Percentiles rank a stretch among this genome's conserved stretches.
phyloP scores from a whole-genome alignment of 2,888 invertebrate species.

The Ceriagrion tenellum region DNA sequence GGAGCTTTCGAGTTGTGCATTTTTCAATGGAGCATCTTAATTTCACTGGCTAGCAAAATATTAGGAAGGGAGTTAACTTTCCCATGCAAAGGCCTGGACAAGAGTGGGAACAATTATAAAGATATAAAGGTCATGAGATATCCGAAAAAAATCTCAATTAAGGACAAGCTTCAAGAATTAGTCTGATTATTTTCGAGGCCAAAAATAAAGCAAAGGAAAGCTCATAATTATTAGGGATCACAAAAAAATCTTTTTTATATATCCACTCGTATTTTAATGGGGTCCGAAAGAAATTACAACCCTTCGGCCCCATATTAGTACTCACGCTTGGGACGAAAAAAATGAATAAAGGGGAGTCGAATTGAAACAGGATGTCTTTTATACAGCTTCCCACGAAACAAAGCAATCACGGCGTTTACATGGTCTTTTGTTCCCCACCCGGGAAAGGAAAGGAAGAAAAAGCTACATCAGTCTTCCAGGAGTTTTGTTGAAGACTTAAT shows the following conservation, averaged over 20 bases:
- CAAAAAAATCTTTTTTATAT: conserved; percentile 29
- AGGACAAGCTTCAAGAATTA: conserved; percentile 23
- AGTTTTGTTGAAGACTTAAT: conserved; percentile 67
- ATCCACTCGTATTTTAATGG: conserved; percentile 35
- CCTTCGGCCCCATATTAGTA: conserved; percentile 51
- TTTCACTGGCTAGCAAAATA: neutral
- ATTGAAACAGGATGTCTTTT: conserved; percentile 64
- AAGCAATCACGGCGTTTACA: conserved; percentile 67
- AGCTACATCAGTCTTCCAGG: conserved; percentile 62
- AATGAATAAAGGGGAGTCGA: conserved; percentile 30
- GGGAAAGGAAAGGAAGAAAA: conserved; percentile 50
- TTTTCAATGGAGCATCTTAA: neutral
- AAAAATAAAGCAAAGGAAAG: conserved; percentile 29
- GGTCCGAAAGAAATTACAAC: conserved; percentile 22
- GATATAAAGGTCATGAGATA: conserved; percentile 1
- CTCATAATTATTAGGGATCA: neutral
- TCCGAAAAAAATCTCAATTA: conserved; percentile 33
- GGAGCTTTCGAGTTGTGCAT: neutral
- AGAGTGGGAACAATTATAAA: neutral
- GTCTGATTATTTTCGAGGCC: conserved; percentile 35
- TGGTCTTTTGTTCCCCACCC: conserved; percentile 61
- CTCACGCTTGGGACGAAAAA: conserved; percentile 10
- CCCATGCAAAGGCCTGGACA: neutral
- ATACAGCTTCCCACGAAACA: conserved; percentile 65
- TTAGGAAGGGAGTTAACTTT: neutral